Conservation (phyloP, 2,113 vertebrate species). For the Pterophyllum scalare region DNA sequence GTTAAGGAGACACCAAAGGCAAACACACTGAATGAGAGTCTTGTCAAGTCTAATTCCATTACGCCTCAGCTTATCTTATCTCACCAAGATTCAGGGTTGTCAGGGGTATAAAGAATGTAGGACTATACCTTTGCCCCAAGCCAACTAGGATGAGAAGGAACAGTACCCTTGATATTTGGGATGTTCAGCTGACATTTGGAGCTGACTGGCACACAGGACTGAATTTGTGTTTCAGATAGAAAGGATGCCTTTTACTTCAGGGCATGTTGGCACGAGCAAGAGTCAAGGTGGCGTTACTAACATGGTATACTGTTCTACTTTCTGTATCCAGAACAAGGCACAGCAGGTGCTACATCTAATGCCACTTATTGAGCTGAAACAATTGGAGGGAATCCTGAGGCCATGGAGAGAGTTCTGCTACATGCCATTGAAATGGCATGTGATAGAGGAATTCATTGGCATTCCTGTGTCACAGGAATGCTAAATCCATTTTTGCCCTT, state of each 20-base stretch:
- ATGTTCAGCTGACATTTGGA: constrained; percentile 75
- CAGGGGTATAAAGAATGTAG: constrained; percentile 67
- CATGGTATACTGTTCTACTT: not conserved
- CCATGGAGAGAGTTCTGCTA: constrained; percentile 20
- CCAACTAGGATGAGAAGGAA: constrained; percentile 63
- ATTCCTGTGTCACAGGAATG: constrained; percentile 6
- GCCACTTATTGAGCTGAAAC: constrained; percentile 54
- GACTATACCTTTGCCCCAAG: constrained; percentile 65
- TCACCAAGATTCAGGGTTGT: constrained; percentile 72
- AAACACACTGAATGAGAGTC: constrained; percentile 75
- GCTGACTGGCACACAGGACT: constrained; percentile 43
- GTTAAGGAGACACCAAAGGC: constrained; percentile 82
- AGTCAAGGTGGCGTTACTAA: constrained; percentile 51
- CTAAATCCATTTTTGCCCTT: constrained; percentile 22
- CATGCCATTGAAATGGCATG: constrained; percentile 36
- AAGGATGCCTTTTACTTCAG: constrained; percentile 51
- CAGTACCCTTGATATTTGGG: constrained; percentile 73
- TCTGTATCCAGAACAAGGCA: constrained; percentile 27
- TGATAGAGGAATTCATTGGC: constrained; percentile 17
- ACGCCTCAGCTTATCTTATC: constrained; percentile 77
- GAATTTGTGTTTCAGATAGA: constrained; percentile 57
- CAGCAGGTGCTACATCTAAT: constrained; percentile 48
- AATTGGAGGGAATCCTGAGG: constrained; percentile 44
- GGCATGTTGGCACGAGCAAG: constrained; percentile 44
- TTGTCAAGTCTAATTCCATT: constrained; percentile 80